A percentile compares a stretch with the other conserved stretches of the same genome.
phyloP scores from a whole-genome alignment of 2,113 vertebrate species.

The human (Homo sapiens) region DNA sequence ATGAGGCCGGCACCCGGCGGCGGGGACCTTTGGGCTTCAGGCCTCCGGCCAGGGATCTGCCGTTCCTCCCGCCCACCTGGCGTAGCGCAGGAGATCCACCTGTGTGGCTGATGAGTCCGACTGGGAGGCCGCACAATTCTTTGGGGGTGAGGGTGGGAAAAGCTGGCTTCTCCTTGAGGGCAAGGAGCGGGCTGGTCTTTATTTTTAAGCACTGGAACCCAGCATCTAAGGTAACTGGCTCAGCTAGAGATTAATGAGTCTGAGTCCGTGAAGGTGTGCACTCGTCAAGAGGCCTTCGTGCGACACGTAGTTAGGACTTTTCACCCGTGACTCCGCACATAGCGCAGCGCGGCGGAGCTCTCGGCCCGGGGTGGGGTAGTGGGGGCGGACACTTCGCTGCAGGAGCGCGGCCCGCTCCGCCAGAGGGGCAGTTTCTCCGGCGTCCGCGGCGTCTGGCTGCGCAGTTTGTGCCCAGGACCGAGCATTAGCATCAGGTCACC shows the following conservation, averaged over 20 bases:
- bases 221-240: background rate
- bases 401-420: background rate
- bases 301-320: background rate
- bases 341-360: background rate
- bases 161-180: background rate
- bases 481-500: background rate
- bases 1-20: background rate
- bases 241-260: background rate
- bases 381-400: background rate
- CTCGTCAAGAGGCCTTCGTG: background rate
- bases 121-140: background rate
- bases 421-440: background rate
- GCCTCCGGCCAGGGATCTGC: slow-evolving; percentile 76
- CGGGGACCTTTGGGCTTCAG: background rate
- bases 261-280: background rate
- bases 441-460: background rate
- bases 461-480: background rate
- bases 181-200: background rate
- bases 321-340: background rate
- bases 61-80: slow-evolving; percentile 43
- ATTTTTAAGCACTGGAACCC: background rate
- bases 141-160: background rate
- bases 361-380: too few species aligned
- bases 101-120: background rate
- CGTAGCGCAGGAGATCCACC: background rate